Base-by-base conservation (phyloP, 2,888 invertebrate species). In the Scotopteryx bipunctaria region DNA sequence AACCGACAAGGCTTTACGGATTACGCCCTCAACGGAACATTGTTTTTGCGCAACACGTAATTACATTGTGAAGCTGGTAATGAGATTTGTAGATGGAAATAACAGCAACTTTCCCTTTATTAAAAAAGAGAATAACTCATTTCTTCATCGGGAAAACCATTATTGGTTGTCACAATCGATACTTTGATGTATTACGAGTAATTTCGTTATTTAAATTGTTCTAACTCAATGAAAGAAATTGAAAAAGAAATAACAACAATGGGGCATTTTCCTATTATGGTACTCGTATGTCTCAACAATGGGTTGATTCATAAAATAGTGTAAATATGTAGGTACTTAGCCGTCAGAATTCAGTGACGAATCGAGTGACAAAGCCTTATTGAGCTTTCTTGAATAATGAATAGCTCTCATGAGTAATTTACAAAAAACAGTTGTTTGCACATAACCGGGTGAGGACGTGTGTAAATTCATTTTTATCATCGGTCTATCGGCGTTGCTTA, bases 21-120 rank as follows among this genome's bases (percentile, higher is more conserved):
- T 45, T 55, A 55, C 65, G 53, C 59, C 60, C 60, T 65, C 61
- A 55, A 64, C 56, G 45, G 55, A 58, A 57, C 47, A 66, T 63
- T 61, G 64, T 68, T 64, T 63, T 61, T 67, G 61, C 66, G 63
- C 63, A 61, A 44, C 58, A 44, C 58, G 62, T 69, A 72, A 78
- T 73, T 66, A 70, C 57, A 64, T 69, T 69, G 68, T 57, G 62
- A 72, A 66, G 62, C 52, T 52, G 66, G 58, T 69, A 65, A 69
- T 69, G 63, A 71, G 69, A 67, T 76, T 76, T 75, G 72, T 66
- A 67, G 48, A 50, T 59, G 66, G 63, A 60, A 69, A 66, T 65
- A 71, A 57, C 46, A 69, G 59, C 67, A 69, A 69, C 71, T 77
- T 71, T 77, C 72, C 31, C 65, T 60, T 63, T 60, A 65, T 48